phyloP scores from a whole-genome alignment of 2,113 vertebrate species.

The Chloebia gouldiae region DNA sequence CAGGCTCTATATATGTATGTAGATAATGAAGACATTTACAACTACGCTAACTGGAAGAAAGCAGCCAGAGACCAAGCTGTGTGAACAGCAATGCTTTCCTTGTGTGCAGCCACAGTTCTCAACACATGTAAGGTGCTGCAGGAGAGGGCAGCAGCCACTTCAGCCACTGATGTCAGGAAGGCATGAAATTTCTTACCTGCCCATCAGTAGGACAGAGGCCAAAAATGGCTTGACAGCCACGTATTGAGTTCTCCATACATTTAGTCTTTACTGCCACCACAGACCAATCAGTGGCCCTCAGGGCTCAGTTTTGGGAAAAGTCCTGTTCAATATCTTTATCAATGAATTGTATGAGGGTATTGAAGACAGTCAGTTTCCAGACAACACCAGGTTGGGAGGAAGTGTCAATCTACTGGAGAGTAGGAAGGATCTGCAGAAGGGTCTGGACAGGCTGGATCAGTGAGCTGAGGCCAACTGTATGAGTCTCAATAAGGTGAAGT shows the following conservation, averaged over 20 bases:
- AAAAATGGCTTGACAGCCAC: background rate
- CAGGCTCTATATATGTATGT: background rate
- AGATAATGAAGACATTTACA: background rate
- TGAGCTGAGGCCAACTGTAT: background rate
- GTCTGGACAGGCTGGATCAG: background rate
- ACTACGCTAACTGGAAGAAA: background rate
- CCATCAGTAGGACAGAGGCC: background rate
- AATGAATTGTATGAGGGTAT: background rate
- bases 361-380: background rate
- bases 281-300: background rate
- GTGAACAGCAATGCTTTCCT: background rate
- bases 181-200: background rate
- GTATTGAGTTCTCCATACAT: background rate
- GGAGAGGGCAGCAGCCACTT: background rate
- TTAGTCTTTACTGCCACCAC: background rate
- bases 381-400: background rate
- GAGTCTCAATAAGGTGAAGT: background rate
- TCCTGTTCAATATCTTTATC: background rate
- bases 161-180: background rate
- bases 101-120: background rate
- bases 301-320: background rate
- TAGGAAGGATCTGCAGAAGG: background rate
- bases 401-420: background rate
- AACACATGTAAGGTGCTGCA: background rate
- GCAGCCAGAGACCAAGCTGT: background rate